Base-by-base conservation (phyloP, 2,888 invertebrate genomes). In the Cecidostiba fungosa region DNA sequence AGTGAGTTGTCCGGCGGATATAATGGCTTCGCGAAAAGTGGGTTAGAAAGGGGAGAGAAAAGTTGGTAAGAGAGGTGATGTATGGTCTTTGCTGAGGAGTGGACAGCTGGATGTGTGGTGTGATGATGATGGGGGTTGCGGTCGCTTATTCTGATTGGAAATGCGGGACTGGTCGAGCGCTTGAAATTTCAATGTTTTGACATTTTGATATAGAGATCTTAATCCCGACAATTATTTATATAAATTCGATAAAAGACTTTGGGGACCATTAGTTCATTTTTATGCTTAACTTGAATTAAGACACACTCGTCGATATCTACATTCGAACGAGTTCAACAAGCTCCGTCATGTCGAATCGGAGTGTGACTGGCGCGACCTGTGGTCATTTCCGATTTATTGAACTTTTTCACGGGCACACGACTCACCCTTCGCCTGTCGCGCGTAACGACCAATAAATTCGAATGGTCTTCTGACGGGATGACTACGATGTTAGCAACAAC, bases 391-490 rank as follows among this genome's bases (percentile, higher is more conserved):
- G 77, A 70, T 85, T 77, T 77, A 80, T 81, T 76, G 66, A 59
- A 54, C 72, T 50, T 81, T 76, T 72, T 79, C 26, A 47, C 39
- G 29, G 36, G 6, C 39, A n/a, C 4, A n/a, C n/a, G 32, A 12
- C 12, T 29, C 10, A 29, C 29, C 66, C 66, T 14, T 66, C 29
- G 26, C 23, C 43, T 23, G 32, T 26, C 29, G 14, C 47, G 23
- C 10, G n/a, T 81, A 85, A 85, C 81, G 77, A 59, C 77, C 85
- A 36, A 85, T 85, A 80, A 80, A 85, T 81, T 77, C 77, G 77
- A 77, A 85, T 72, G 10, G 72, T 66, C 79, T 54, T 74, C n/a
- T 32, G 78, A 73, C 26, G 66, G 59, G 16, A 66, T 62, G 36
- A 50, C 29, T 74, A 39, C 47, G 19, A 29, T 47, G 62, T 62